Conservation (phyloP, 2,888 invertebrate species). For the Hetaerina titia region DNA sequence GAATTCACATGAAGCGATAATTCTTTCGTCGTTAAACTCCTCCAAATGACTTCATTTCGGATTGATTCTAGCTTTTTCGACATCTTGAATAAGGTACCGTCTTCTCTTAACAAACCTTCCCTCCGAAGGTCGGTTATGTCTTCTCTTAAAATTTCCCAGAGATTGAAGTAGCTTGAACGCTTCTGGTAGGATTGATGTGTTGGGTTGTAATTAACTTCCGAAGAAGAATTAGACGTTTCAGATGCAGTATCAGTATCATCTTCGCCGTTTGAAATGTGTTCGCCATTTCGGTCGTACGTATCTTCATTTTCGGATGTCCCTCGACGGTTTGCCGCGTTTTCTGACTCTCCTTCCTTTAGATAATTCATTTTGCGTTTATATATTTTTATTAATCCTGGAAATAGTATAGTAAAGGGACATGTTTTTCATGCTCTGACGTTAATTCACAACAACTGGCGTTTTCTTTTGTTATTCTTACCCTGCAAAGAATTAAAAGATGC, state of each 20-base stretch:
- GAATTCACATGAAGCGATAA: neutral
- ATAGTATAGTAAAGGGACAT: too few relatives aligned
- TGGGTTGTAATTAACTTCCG: neutral
- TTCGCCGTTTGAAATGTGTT: slow-evolving; percentile 1
- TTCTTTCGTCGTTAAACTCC: neutral
- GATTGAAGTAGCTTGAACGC: neutral
- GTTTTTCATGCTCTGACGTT: too few relatives aligned
- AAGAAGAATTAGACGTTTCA: neutral
- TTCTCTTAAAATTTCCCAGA: slow-evolving; percentile 40
- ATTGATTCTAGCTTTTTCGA: neutral
- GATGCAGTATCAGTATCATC: neutral
- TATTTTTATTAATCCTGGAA: too few relatives aligned
- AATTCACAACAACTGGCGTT: too few relatives aligned
- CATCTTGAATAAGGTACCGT: neutral
- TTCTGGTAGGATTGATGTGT: neutral
- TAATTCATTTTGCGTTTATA: too few relatives aligned
- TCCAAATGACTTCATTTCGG: neutral
- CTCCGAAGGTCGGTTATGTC: neutral
- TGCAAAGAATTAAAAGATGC: too few relatives aligned
- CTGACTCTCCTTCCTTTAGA: neutral
- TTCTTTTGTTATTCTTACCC: too few relatives aligned
- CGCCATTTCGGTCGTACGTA: neutral
- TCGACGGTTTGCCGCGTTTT: neutral
- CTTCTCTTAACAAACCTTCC: neutral
- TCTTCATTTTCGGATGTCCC: neutral